Percentiles rank a stretch among this genome's conserved stretches.
Evolutionary conservation across 2,113 vertebrate genomes (phyloP).

Genomic region (Aldabrachelys gigantea): DNA sequence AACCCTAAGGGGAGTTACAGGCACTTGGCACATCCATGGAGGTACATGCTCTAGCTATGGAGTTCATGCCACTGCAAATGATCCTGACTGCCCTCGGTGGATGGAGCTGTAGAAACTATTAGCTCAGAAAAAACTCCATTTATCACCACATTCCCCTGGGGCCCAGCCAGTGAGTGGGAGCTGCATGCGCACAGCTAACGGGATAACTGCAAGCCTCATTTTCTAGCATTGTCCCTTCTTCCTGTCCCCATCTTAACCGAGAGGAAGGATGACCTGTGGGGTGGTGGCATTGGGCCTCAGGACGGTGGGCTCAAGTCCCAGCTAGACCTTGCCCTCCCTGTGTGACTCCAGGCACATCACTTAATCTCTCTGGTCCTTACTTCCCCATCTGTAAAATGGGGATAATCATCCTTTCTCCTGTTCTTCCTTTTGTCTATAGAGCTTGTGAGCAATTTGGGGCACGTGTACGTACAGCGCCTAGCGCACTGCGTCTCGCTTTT

Average conservation of each 20-base stretch:
- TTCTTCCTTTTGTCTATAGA: accelerated
- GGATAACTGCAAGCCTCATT: neutral
- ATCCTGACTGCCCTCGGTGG: neutral
- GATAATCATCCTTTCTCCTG: accelerated
- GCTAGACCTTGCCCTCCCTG: accelerated
- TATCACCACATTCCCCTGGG: neutral
- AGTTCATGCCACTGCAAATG: neutral
- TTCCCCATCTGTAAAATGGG: neutral
- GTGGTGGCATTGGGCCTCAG: neutral
- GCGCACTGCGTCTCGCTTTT: accelerated
- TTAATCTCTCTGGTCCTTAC: neutral
- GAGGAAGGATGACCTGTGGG: neutral
- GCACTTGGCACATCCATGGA: neutral
- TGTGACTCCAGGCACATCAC: neutral
- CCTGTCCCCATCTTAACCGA: neutral
- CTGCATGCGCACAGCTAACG: accelerated
- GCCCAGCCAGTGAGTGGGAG: neutral
- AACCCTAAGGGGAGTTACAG: neutral
- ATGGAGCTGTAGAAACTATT: neutral
- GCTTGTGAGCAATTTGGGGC: neutral
- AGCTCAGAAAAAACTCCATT: neutral
- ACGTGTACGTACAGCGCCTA: accelerated
- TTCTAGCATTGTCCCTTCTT: neutral
- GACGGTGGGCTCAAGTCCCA: neutral
- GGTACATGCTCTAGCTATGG: neutral